phyloP scores from a whole-genome alignment of 2,113 vertebrate species.

The Microcebus griseorufus region DNA sequence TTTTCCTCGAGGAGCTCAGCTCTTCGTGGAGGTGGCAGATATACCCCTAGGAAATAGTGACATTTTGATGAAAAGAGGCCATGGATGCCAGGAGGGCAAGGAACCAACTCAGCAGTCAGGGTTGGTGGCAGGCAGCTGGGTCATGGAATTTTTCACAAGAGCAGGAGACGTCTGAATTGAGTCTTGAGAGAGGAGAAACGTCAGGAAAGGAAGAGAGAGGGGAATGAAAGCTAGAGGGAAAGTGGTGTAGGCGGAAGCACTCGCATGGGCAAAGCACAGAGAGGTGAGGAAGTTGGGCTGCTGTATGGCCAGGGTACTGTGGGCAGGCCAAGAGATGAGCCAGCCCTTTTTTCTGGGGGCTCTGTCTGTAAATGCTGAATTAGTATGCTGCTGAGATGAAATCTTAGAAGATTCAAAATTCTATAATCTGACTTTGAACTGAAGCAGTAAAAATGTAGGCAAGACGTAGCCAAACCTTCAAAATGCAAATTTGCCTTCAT shows the following conservation, averaged over 20 bases:
- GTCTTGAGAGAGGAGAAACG: background rate
- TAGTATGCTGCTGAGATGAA: background rate
- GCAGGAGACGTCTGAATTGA: background rate
- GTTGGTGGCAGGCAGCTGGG: background rate
- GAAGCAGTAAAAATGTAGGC: background rate
- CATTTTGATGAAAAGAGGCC: background rate
- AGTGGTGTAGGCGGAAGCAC: too few relatives aligned
- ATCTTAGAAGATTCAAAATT: slow-evolving; percentile 30
- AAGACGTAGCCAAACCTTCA: slow-evolving; percentile 15
- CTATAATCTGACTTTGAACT: slow-evolving; percentile 23
- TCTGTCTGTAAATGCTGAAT: background rate
- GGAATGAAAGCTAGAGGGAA: background rate
- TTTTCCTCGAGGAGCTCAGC: background rate
- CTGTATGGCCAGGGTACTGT: background rate
- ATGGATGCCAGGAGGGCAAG: background rate
- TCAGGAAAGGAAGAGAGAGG: background rate
- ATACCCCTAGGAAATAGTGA: background rate
- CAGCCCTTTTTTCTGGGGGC: background rate
- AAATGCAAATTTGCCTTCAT: slow-evolving; percentile 74
- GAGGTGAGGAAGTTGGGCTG: too few relatives aligned
- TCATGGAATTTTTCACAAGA: too few relatives aligned
- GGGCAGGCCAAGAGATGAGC: background rate
- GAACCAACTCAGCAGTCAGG: fast-evolving
- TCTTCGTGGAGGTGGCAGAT: background rate
- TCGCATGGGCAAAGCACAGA: too few relatives aligned